These are phyloP conservation scores for Serinus canaria DNA, from an alignment of 2,113 vertebrate species.

Conservation along the genomic window DNA sequence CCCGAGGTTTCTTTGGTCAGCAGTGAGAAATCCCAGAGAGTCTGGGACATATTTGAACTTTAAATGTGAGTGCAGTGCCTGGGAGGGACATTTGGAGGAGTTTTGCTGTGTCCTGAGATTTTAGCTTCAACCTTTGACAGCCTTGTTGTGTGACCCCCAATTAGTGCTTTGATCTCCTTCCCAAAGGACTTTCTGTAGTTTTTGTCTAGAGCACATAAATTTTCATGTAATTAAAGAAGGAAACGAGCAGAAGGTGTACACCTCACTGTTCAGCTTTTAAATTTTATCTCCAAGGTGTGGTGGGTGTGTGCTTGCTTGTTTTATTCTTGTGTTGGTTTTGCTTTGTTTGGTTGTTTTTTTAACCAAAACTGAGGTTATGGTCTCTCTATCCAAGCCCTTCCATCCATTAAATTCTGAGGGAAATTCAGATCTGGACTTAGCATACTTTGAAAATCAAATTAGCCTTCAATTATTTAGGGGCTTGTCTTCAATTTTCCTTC, in stretches of 20 bases:
- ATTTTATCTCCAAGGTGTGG: neutral
- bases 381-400: neutral
- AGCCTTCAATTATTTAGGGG: neutral
- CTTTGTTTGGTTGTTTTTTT: neutral
- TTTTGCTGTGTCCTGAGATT: neutral
- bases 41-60: neutral
- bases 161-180: neutral
- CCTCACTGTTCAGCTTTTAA: neutral
- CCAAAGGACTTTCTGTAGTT: neutral
- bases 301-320: neutral
- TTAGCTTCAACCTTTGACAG: neutral
- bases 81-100: neutral
- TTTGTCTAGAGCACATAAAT: neutral
- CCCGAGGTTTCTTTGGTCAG: neutral
- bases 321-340: neutral
- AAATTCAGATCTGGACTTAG: neutral
- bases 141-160: neutral
- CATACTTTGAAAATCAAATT: neutral
- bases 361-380: neutral
- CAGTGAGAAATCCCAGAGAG: neutral
- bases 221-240: neutral
- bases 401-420: neutral
- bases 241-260: neutral
- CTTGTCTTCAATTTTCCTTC: neutral
- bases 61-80: neutral